A percentile compares a stretch with the other conserved stretches of the same genome.
Evolutionary conservation across 2,888 invertebrate species (phyloP).

Genomic region (Heliconius erato): DNA sequence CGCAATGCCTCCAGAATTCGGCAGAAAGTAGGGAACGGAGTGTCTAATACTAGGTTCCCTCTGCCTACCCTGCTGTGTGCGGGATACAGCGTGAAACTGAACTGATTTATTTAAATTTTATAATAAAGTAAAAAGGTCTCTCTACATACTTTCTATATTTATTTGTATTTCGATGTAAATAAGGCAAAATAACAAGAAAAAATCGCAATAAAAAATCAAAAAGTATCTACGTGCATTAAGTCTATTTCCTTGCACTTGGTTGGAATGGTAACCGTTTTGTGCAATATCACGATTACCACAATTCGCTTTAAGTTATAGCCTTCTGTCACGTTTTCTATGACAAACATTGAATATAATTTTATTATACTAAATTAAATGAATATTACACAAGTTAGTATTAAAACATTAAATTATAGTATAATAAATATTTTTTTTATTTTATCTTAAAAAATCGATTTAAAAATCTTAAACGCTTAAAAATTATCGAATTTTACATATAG

Average conservation of each 20-base stretch:
- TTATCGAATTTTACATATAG: background rate
- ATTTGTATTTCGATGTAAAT: background rate
- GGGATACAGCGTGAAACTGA: no score
- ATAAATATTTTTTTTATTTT: background rate
- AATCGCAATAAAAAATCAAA: background rate
- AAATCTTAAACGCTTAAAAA: no score
- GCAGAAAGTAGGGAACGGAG: no score
- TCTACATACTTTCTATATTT: background rate
- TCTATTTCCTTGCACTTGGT: conserved; percentile 62
- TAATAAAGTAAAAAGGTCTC: no score
- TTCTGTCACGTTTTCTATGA: conserved; percentile 20
- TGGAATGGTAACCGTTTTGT: conserved; percentile 56
- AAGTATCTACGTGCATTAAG: conserved; percentile 51
- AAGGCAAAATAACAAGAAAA: background rate
- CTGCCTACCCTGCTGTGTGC: no score
- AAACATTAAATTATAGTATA: background rate
- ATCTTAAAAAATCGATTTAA: background rate
- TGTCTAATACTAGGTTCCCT: no score
- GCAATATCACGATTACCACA: conserved; percentile 47
- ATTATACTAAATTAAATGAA: background rate
- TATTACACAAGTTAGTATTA: background rate
- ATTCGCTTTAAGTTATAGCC: conserved; percentile 25
- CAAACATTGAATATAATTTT: conserved; percentile 7
- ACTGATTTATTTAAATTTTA: no score
- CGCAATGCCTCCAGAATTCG: no score